Conservation (phyloP, 2,888 invertebrate species). For the Leptarthrus brevirostris region DNA sequence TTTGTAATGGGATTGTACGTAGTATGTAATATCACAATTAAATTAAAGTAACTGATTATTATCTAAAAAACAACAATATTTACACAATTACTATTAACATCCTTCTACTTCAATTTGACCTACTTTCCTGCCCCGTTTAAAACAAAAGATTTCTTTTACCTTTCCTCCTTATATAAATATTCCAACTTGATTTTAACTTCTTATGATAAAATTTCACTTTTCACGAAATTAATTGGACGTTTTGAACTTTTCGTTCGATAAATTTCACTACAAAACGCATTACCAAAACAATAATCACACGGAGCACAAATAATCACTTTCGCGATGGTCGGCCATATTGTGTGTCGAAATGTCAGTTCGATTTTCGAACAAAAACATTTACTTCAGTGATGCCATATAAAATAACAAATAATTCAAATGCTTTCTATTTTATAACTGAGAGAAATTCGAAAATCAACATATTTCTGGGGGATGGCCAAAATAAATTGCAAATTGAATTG, state of each 20-base stretch:
- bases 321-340: constrained; percentile 25
- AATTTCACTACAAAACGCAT: constrained; percentile 10
- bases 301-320: neutral
- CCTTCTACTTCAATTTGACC: neutral
- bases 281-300: constrained; percentile 9
- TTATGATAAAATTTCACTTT: neutral
- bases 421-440: too few relatives aligned
- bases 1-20: too few relatives aligned
- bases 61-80: too few relatives aligned
- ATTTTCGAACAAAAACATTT: neutral
- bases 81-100: neutral
- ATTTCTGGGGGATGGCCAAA: too few relatives aligned
- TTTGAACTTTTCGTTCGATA: constrained; percentile 16
- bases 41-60: too few relatives aligned
- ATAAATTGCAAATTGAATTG: too few relatives aligned
- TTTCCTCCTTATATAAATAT: constrained; percentile 1
- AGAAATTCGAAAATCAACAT: too few relatives aligned
- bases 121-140: neutral
- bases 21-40: too few relatives aligned
- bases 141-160: constrained; percentile 9
- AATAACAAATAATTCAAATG: too few relatives aligned
- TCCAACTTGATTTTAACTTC: neutral
- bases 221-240: neutral
- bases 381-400: neutral
- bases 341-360: constrained; percentile 14